Base-by-base conservation (phyloP, 64 coral and sea anemone genomes). In the Montipora efflorescens region DNA sequence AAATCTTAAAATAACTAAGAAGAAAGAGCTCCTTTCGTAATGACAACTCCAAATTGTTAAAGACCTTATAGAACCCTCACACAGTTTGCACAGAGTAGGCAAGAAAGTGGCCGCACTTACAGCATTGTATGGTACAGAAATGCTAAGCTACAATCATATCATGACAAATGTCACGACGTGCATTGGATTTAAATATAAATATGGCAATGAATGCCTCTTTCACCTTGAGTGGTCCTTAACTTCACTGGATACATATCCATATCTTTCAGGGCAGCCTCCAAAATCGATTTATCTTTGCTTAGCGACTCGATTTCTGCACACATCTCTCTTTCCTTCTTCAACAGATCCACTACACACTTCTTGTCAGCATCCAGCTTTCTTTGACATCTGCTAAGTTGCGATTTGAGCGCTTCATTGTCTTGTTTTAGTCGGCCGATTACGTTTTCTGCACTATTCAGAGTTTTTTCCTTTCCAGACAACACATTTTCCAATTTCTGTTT, bases 211-310 rank as follows among this genome's bases (percentile, higher is more conserved):
- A 16, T 64, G 61, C 19, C 8, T 13, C 77, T 73, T 22, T 71
- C 66, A 86, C 82, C 82, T 86, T 71, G 64, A 0, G 82, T 86
- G 66, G 62, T 12, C 82, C 59, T 76, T 2, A 75, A 36, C 45
- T 92, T 92, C n/a, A 77, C 72, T 47, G 70, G 81, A 59, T 77
- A 74, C 81, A 76, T 58, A 74, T 92, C 90, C 81, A 76, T 84
- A 19, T 92, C 90, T 59, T 92, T 92, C 3, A 76, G 49, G 48
- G 82, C 84, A 14, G 55, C 81, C 48, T 84, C 47, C 71, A 92
- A 36, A 28, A 92, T 66, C 4, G 74, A 50, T 51, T 92, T 92
- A 67, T 92, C 90, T 13, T 74, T 92, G 15, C 61, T 86, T 19
- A 92, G 72, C 4, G 81, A 83, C 8, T 82, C 49, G 28, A 77